Base-by-base conservation (phyloP, 2,888 invertebrate species). In the Dasypogon diadema region DNA sequence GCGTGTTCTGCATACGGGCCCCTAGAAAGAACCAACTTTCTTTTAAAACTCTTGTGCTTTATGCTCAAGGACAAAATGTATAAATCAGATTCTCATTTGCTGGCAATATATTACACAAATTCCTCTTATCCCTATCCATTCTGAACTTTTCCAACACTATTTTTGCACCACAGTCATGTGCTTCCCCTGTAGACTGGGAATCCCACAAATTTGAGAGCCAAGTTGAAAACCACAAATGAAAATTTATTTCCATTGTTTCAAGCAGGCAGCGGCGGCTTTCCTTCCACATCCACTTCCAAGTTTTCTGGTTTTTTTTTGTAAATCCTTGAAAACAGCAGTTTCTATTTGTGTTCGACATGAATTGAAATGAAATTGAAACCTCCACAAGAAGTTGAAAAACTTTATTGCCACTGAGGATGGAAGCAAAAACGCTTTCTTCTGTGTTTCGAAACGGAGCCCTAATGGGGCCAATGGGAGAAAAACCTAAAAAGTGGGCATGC, bases 401-500 rank as follows among this genome's bases (percentile, higher is more conserved):
- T 70, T 70, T 70, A 70, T 70, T 70, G 54, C 70, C 34, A 54
- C 48, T 54, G 21, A 54, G 54, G 46, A 54, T 51, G 26, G 51
- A 51, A 70, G 54, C 54, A 54, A 70, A 70, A 70, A 34, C 30
- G 51, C 54, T 26, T 70, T 51, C 37, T 54, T 30, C 37, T 34
- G 8, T 30, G 10, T 26, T 21, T 18, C 18, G 24, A 21, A 34
- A 21, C 54, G 24, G 48, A 30, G 18, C 22, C 21, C 21, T 70
- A 70, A 70, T 70, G 70, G 70, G 70, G 54, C 70, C 70, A 70
- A 70, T 70, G 70, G 70, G 54, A 54, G 54, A 54, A 70, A 70
- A 70, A 70, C n/a, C 70, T 70, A 34, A 70, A 70, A 70, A 70
- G 65, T 70, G 70, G 70, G 70, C 70, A 70, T 70, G 70, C 70